Base-by-base conservation (phyloP, 2,113 vertebrate genomes). In the Anthoscopus minutus region DNA sequence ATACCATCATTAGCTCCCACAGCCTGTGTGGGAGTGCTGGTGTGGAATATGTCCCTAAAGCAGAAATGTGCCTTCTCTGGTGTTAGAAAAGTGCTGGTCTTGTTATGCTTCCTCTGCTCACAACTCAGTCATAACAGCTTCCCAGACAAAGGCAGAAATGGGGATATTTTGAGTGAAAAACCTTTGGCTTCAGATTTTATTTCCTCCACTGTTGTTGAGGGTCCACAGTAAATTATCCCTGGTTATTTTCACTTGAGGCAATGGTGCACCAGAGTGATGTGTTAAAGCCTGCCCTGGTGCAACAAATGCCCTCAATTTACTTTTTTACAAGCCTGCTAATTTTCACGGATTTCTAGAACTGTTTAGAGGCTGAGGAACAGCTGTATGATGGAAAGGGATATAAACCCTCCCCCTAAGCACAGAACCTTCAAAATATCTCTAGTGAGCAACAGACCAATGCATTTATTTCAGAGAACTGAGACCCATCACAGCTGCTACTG, bases 291-390 rank as follows among this genome's bases (percentile, higher is more conserved):
- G 37, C 28, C 25, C 15, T 2, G 1, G 24, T 76, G 42, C 81
- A 91, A 76, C 51, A 80, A 80, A 61, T 66, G 76, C 7, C 50
- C 73, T 89, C 66, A 37, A 35, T 56, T 86, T 72, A 31, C 65
- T 81, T 74, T 86, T 91, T 85, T 74, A 84, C 37, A 70, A 81
- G 44, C 44, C 58, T 84, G 27, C 80, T 93, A 51, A 94, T 93
- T 95, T 88, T 93, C 81, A 88, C 13, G 8, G 31, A n/a, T 86
- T 87, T 91, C 64, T 35, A 87, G 81, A 91, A 53, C 56, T 45
- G 51, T 81, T 92, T 76, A 81, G 73, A 70, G 85, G 38, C 77
- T 61, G 56, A 91, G 65, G 30, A 86, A 33, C 51, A 76, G 31
- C 38, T 84, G 30, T 37, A 31, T 84, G 51, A 74, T 33, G 25